These are phyloP conservation scores for Archivesica marissinica DNA, from an alignment of 1,140 invertebrate genomes.

Conservation along the genomic window DNA sequence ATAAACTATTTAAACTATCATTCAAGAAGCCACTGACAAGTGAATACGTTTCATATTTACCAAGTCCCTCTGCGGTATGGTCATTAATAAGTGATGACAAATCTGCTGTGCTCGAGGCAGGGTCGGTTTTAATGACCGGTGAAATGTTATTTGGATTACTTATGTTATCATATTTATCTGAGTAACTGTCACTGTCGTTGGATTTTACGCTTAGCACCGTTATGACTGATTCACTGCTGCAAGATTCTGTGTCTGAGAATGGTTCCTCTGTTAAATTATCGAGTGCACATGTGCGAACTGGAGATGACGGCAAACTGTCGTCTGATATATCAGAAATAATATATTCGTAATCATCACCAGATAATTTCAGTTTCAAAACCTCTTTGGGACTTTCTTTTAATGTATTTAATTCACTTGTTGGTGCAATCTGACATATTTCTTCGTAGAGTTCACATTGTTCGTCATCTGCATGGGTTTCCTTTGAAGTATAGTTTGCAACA, in stretches of 20 bases:
- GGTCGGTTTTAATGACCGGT: constrained; percentile 25
- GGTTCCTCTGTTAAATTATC: constrained; percentile 54
- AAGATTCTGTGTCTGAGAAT: constrained; percentile 60
- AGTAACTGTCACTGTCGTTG: constrained; percentile 51
- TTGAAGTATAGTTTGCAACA: neutral
- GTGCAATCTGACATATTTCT: neutral
- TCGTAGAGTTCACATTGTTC: neutral
- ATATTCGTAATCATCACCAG: constrained; percentile 35
- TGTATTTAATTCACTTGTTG: neutral
- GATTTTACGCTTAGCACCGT: constrained; percentile 62
- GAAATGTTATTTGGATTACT: neutral
- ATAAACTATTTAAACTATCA: constrained; percentile 58
- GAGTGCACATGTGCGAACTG: constrained; percentile 58
- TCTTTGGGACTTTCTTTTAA: neutral
- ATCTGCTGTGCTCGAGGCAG: neutral
- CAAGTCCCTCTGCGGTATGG: neutral
- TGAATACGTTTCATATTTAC: constrained; percentile 45
- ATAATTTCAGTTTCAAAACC: constrained; percentile 11
- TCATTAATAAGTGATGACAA: constrained; percentile 5
- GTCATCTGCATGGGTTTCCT: neutral
- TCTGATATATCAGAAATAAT: constrained; percentile 55
- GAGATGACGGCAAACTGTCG: constrained; percentile 49
- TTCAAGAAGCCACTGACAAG: constrained; percentile 58
- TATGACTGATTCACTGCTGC: constrained; percentile 57
- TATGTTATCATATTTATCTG: constrained; percentile 1